Evolutionary conservation across 2,797 vertebrate species (phyloP), one percentile per base, ranked within the genome.

Genomic region (Mormyrus proboscirostris): DNA sequence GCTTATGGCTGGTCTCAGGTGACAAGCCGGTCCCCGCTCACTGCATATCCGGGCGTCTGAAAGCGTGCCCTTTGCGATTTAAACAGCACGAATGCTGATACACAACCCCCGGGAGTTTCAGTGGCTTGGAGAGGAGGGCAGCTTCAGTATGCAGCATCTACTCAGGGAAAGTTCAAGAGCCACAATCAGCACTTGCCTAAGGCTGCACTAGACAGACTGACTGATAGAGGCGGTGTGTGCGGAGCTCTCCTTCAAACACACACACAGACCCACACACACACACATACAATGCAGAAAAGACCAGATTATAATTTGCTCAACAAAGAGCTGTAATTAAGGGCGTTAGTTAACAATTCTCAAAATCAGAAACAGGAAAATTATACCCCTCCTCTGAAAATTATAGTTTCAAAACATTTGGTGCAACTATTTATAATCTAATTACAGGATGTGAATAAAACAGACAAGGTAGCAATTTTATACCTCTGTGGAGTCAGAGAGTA

Each of bases 341-440:
- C 73, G 65, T 88, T 86, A 88, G 89, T 88, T 89, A 90, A 87
- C 53, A 69, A 90, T 88, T 65, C 88, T 88, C 83, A 90, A 88
- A 88, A 89, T 88, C 65, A 90, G 85, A 89, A 88, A 86, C 41
- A 12, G 88, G 82, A 89, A 91, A 91, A 91, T 91, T 89, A 91
- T 89, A 91, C 88, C 90, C 90, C 90, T 91, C 83, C 65, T 87
- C 86, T 69, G 91, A 90, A 91, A 91, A 90, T 90, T 89, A 88
- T 88, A 89, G 89, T 91, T 91, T 90, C 86, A 85, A 90, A 90
- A 91, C 89, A 90, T 90, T 90, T 89, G 90, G 76, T 88, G 88
- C 79, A 89, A 88, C 90, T 91, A 91, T 91, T 91, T 91, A 91
- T 91, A 90, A 90, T 89, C 88, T 90, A 91, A 91, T 90, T 90